A percentile compares a stretch with the other conserved stretches of the same genome.
Conservation (phyloP, 2,113 vertebrate genomes). For the Rhineura floridana region DNA sequence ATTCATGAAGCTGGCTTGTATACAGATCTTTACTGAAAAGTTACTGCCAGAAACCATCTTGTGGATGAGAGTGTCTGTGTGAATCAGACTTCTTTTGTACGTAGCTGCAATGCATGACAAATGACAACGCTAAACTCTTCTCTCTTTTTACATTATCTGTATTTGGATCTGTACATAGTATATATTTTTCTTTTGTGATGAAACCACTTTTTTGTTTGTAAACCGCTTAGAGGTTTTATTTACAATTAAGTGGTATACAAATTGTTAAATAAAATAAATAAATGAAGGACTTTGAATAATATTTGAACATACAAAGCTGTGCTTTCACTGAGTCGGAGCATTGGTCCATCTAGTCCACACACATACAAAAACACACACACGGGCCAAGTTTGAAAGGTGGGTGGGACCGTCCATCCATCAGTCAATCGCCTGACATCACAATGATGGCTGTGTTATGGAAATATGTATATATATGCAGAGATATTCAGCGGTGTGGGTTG, state of each 20-base stretch:
- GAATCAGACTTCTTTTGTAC: neutral
- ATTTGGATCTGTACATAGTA: slow-evolving; percentile 20
- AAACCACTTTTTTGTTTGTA: too few species aligned
- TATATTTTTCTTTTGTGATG: neutral
- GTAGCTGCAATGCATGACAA: neutral
- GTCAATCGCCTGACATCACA: too few species aligned
- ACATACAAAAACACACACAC: too few species aligned
- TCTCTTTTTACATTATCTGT: neutral
- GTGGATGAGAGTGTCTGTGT: neutral
- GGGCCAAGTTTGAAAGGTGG: too few species aligned
- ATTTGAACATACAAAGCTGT: neutral
- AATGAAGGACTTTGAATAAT: neutral
- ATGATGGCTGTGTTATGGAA: too few species aligned
- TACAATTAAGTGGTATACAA: neutral
- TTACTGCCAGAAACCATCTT: neutral
- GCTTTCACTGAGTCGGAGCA: neutral
- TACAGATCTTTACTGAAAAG: neutral
- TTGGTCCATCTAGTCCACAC: neutral
- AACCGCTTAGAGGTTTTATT: too few species aligned
- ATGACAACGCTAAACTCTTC: neutral
- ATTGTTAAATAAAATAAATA: too few species aligned
- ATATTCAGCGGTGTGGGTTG: too few species aligned
- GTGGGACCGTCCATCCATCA: too few species aligned
- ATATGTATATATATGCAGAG: too few species aligned
- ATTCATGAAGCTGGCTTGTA: neutral